These are phyloP conservation scores for Microdon myrmicae DNA, from an alignment of 2,888 invertebrate species.

Conservation along the genomic window DNA sequence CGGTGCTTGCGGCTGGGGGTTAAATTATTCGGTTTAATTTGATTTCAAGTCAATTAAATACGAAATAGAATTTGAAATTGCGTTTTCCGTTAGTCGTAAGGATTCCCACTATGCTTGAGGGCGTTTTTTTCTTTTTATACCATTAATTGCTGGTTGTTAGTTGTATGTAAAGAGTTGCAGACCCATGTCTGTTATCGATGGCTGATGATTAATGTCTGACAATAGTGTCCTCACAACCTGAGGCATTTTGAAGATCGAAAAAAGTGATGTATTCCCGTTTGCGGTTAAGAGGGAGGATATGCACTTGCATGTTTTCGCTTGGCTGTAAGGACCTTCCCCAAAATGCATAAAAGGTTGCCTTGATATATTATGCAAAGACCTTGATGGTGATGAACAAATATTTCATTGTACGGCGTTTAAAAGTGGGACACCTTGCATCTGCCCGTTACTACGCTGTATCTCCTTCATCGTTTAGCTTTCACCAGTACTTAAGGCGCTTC, in stretches of 20 bases:
- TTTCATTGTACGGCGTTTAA: constrained; percentile 10
- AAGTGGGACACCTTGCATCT: constrained; percentile 43
- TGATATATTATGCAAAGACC: constrained; percentile 26
- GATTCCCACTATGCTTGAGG: constrained; percentile 1
- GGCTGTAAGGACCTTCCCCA: too few relatives aligned
- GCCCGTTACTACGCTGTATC: constrained; percentile 29
- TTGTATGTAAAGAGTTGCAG: too few relatives aligned
- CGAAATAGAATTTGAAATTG: constrained; percentile 66
- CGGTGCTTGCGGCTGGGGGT: constrained; percentile 56
- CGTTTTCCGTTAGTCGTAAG: constrained; percentile 54
- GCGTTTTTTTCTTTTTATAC: constrained; percentile 22
- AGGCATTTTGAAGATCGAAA: too few relatives aligned
- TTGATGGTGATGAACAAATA: constrained; percentile 22
- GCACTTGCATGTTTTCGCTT: constrained; percentile 44
- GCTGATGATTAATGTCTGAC: too few relatives aligned
- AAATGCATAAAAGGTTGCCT: constrained; percentile 40
- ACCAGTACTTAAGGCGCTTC: too few relatives aligned
- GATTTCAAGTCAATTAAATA: constrained; percentile 67
- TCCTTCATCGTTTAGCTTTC: too few relatives aligned
- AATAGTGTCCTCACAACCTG: too few relatives aligned
- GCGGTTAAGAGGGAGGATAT: constrained; percentile 17
- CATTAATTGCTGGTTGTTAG: too few relatives aligned
- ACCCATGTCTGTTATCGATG: too few relatives aligned
- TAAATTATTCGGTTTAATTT: constrained; percentile 66
- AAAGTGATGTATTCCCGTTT: constrained; percentile 9